phyloP scores from a whole-genome alignment of 2,888 invertebrate species.

The Hydropsyche betteni region DNA sequence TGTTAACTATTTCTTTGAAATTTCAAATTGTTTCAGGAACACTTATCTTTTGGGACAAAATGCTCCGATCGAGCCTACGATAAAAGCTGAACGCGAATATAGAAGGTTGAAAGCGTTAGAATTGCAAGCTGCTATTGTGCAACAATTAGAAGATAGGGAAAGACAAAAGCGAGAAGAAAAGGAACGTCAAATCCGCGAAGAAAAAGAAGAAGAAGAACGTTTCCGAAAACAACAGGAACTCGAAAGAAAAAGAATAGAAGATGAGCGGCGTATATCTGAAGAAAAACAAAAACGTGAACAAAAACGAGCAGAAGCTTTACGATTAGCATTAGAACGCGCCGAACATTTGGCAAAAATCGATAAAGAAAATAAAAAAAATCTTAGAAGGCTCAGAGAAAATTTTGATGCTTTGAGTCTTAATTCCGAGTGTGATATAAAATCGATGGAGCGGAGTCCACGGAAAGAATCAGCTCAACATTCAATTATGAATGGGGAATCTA shows the following conservation, averaged over 20 bases:
- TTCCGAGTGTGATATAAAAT: constrained; percentile 49
- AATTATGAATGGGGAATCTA: constrained; percentile 42
- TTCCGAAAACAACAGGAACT: constrained; percentile 78
- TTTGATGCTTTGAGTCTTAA: constrained; percentile 49
- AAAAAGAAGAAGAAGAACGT: constrained; percentile 81
- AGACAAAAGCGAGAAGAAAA: constrained; percentile 78
- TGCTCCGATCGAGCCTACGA: constrained; percentile 80
- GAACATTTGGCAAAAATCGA: constrained; percentile 77
- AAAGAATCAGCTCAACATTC: constrained; percentile 40
- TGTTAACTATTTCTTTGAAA: neutral
- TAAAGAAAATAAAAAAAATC: constrained; percentile 65
- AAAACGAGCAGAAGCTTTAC: constrained; percentile 77
- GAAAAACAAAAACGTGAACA: constrained; percentile 78
- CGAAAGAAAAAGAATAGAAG: constrained; percentile 74
- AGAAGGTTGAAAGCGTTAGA: constrained; percentile 85
- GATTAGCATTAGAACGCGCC: constrained; percentile 81
- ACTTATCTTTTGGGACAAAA: constrained; percentile 88
- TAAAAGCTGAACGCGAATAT: constrained; percentile 82
- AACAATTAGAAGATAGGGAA: constrained; percentile 86
- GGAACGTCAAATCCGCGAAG: constrained; percentile 77
- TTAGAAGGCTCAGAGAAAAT: constrained; percentile 53
- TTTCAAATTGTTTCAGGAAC: constrained; percentile 58
- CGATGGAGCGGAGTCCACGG: constrained; percentile 37
- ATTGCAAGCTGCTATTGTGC: constrained; percentile 85
- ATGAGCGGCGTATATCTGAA: constrained; percentile 72